Base-by-base conservation (phyloP, 2,888 invertebrate genomes). In the Mesorhabditis sp. region DNA sequence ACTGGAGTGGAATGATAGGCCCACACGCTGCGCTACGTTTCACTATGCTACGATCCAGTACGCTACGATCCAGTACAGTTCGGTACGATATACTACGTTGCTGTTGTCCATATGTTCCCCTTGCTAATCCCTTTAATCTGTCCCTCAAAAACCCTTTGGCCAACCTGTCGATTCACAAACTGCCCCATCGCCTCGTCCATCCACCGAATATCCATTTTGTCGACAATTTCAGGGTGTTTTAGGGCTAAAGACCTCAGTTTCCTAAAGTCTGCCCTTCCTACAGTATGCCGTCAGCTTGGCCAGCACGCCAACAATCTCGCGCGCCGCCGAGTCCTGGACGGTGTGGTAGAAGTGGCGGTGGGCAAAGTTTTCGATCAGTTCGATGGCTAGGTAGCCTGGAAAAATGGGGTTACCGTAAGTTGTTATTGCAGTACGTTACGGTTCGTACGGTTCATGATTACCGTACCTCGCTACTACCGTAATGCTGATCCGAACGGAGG, bases 331-430 rank as follows among this genome's bases (percentile, higher is more conserved):
- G 10, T 50, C 58, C n/a, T 50, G 58, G 7, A 50, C 58, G 58
- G 58, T 50, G 58, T 50, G 58, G n/a, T 50, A 50, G 58, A 50
- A 50, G n/a, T 50, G 58, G 58, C 58, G 58, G n/a, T 50, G 58
- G n/a, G 58, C 58, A n/a, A 50, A 50, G n/a, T 50, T 50, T n/a
- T 50, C 58, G n/a, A 50, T 13, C 7, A 13, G 58, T n/a, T 50
- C 58, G 10, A 50, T 50, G 10, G 58, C 58, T 13, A 50, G n/a
- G n/a, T 50, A 50, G n/a, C 58, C 58, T 50, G 58, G 58, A 50
- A 28, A 28, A n/a, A n/a, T n/a, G n/a, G n/a, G n/a, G n/a, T n/a
- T n/a, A n/a, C 28, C 1, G 28, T 28, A 28, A 28, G 28, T 28
- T 28, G 28, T 28, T 2, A 28, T 28, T 28, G 2, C 28, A 28